phyloP scores from a whole-genome alignment of 2,797 vertebrate genomes.

The Eurystomus glaucurus region DNA sequence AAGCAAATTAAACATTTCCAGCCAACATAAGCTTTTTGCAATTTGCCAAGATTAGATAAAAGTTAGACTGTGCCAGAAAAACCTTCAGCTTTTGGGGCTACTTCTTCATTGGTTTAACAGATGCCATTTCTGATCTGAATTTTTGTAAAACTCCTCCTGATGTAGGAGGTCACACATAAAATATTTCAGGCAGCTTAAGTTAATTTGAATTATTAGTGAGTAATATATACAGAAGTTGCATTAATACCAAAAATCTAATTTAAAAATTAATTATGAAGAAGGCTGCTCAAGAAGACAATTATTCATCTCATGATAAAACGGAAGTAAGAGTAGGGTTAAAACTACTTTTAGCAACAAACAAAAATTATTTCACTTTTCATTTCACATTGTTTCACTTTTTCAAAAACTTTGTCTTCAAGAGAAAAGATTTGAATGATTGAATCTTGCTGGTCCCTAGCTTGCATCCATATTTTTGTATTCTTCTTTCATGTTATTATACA shows the following conservation, averaged over 20 bases:
- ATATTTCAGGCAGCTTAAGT: neutral
- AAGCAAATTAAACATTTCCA: conserved; percentile 14
- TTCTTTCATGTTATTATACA: neutral
- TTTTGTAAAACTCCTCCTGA: neutral
- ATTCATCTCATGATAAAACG: neutral
- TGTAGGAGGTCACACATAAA: neutral
- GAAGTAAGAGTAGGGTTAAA: neutral
- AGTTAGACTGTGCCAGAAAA: neutral
- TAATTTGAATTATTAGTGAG: neutral
- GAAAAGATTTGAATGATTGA: neutral
- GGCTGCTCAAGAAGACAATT: neutral
- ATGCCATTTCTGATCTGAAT: neutral
- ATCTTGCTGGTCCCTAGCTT: neutral
- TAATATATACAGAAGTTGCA: neutral
- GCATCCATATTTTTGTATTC: neutral
- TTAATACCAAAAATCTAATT: neutral
- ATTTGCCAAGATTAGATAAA: neutral
- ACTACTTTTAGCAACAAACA: neutral
- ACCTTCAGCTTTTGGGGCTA: neutral
- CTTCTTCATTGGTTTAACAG: neutral
- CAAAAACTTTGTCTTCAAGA: neutral
- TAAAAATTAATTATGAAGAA: neutral
- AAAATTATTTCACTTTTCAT: neutral
- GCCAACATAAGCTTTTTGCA: neutral
- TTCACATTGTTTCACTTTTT: neutral